phyloP scores from a whole-genome alignment of 2,888 invertebrate species.

The Monoplex corrugatus region DNA sequence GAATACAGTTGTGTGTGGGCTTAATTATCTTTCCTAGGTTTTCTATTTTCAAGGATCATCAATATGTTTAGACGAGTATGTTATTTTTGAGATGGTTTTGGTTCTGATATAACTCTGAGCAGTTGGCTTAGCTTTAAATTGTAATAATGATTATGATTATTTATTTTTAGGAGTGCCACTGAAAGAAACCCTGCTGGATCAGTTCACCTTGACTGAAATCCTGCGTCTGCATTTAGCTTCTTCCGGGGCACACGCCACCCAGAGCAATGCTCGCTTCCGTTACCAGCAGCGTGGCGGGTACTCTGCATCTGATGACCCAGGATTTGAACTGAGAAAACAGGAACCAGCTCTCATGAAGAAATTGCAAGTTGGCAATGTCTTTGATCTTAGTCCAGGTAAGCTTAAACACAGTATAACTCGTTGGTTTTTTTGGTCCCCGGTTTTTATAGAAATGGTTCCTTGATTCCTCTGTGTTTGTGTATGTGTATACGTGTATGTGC shows the following conservation, averaged over 20 bases:
- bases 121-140: too few species aligned
- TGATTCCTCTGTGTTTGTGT: too few species aligned
- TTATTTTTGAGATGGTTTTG: too few species aligned
- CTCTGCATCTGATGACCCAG: conserved; percentile 93
- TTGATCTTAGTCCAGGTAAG: conserved; percentile 87
- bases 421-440: too few species aligned
- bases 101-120: too few species aligned
- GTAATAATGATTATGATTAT: background rate
- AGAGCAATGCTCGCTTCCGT: conserved; percentile 80
- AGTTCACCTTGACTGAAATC: conserved; percentile 94
- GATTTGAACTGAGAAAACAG: conserved; percentile 87
- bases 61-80: too few species aligned
- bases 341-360: conserved; percentile 88
- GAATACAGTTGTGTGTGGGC: too few species aligned
- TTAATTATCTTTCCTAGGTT: too few species aligned
- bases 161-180: conserved; percentile 86
- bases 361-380: conserved; percentile 87
- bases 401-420: too few species aligned
- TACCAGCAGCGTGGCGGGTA: conserved; percentile 88
- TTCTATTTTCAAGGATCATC: too few species aligned
- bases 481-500: too few species aligned
- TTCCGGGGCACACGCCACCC: conserved; percentile 81
- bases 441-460: too few species aligned
- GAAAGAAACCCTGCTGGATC: conserved; percentile 90
- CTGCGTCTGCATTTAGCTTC: conserved; percentile 86